phyloP scores from a whole-genome alignment of 1,140 invertebrate genomes.

The Panagrolaimus sp. region DNA sequence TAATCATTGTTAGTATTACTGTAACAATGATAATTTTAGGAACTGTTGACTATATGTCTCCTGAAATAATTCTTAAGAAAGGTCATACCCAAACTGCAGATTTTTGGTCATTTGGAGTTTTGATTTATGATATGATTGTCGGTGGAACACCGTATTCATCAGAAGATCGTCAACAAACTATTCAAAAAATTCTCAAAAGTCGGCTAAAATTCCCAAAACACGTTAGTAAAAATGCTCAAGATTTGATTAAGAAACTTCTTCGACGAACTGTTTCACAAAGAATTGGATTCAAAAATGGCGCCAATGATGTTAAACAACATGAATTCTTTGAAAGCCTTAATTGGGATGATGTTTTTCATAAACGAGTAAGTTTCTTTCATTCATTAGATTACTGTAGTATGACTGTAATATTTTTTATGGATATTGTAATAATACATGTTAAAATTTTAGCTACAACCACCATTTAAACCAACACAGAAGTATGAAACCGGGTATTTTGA shows the following conservation, averaged over 20 bases:
- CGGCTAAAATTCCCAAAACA: constrained; percentile 86
- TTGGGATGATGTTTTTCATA: constrained; percentile 80
- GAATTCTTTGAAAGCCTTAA: constrained; percentile 82
- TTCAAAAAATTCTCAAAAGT: constrained; percentile 73
- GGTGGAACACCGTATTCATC: constrained; percentile 85
- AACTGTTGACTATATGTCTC: constrained; percentile 70
- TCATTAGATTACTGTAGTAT: not conserved
- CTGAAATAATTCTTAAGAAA: constrained; percentile 86
- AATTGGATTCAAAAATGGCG: constrained; percentile 74
- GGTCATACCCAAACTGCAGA: constrained; percentile 96
- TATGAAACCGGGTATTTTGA: constrained; percentile 95
- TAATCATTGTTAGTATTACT: constrained; percentile 58
- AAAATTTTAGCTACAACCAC: constrained; percentile 32
- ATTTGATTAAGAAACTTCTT: constrained; percentile 72
- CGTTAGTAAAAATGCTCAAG: constrained; percentile 82
- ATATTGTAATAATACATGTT: no score
- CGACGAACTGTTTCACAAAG: constrained; percentile 69
- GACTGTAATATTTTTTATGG: no score
- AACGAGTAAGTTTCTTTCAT: constrained; percentile 72
- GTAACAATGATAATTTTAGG: not conserved
- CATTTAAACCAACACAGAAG: constrained; percentile 70
- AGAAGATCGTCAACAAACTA: not conserved
- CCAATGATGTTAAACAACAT: constrained; percentile 76
- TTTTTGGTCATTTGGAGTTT: constrained; percentile 95
- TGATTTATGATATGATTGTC: constrained; percentile 97